Conservation (phyloP, 1,140 invertebrate species). For the Planococcus citri region DNA sequence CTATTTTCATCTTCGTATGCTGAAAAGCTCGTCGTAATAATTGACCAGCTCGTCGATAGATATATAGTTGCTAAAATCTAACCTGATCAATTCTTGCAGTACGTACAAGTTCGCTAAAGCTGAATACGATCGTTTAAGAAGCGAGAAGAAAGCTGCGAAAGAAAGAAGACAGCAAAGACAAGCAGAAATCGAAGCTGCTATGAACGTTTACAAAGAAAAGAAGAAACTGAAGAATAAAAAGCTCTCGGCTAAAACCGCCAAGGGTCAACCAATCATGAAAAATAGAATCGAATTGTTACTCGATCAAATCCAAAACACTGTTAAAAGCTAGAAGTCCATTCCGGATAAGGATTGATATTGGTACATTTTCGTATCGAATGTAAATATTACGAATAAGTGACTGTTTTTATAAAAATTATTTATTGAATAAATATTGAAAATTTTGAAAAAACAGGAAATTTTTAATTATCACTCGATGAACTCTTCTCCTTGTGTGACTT, state of each 20-base stretch:
- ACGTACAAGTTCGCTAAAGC: constrained; percentile 41
- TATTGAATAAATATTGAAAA: too few relatives aligned
- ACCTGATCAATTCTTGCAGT: too few relatives aligned
- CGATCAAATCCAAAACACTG: constrained; percentile 44
- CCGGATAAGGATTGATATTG: too few relatives aligned
- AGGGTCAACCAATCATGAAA: constrained; percentile 66
- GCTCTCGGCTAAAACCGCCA: constrained; percentile 54
- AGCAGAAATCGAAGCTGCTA: constrained; percentile 45
- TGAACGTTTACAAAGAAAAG: constrained; percentile 49
- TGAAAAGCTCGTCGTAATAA: too few relatives aligned
- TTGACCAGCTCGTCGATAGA: too few relatives aligned
- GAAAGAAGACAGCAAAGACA: constrained; percentile 38
- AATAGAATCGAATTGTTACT: constrained; percentile 54
- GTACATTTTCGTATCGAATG: not conserved
- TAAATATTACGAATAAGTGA: not conserved
- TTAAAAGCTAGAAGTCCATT: not conserved
- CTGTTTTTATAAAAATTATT: too few relatives aligned
- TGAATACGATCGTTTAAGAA: constrained; percentile 40
- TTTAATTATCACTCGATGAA: constrained; percentile 37
- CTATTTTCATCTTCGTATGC: too few relatives aligned
- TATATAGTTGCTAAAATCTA: too few relatives aligned
- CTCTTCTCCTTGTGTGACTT: constrained; percentile 81
- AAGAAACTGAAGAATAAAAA: constrained; percentile 51
- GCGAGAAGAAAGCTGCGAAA: constrained; percentile 42
- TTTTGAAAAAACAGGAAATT: not conserved